These are phyloP conservation scores for Myathropa florea DNA, from an alignment of 2,888 invertebrate species.

Conservation along the genomic window DNA sequence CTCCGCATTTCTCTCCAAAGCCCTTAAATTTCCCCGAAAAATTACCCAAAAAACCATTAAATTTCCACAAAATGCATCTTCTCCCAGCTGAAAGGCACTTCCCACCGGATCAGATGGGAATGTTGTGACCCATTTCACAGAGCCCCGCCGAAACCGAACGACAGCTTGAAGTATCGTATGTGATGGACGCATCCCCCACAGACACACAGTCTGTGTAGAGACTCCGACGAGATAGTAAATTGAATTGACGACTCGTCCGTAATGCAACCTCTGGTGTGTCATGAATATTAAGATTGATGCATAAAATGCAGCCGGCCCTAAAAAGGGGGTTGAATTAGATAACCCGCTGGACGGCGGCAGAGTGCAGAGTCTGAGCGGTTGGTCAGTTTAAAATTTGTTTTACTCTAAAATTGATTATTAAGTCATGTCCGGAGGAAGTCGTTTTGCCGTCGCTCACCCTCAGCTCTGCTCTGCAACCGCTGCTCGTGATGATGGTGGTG, in stretches of 20 bases:
- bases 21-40: too few relatives aligned
- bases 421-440: slow-evolving; percentile 24
- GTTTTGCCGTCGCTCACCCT: background rate
- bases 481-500: background rate
- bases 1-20: too few relatives aligned
- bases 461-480: background rate
- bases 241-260: background rate
- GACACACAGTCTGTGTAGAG: too few relatives aligned
- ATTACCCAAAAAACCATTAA: too few relatives aligned
- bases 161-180: too few relatives aligned
- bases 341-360: background rate
- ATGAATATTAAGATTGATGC: slow-evolving; percentile 16
- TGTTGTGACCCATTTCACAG: too few relatives aligned
- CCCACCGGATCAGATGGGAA: too few relatives aligned
- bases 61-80: too few relatives aligned
- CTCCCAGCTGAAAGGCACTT: too few relatives aligned
- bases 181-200: too few relatives aligned
- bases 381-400: background rate
- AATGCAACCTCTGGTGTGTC: slow-evolving; percentile 2
- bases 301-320: background rate
- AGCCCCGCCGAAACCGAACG: too few relatives aligned
- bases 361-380: too few relatives aligned
- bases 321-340: background rate
- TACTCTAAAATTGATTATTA: slow-evolving; percentile 8
- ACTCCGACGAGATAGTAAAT: background rate